phyloP scores from a whole-genome alignment of 53 echinoderm and acorn worm species.

The Pentamera pediparva region DNA sequence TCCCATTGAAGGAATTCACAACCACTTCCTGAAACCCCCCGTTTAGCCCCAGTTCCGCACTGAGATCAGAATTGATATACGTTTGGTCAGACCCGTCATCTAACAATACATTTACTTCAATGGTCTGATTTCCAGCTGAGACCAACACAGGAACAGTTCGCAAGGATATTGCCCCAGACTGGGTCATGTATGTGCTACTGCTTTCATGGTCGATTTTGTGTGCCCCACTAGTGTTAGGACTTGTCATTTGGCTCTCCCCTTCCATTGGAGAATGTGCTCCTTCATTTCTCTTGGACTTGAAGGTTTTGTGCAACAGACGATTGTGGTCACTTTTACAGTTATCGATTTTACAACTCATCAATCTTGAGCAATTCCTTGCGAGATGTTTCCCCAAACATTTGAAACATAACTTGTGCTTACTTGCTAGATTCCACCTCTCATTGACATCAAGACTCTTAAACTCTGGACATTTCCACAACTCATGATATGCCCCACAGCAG shows the following conservation, averaged over 20 bases:
- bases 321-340: background rate
- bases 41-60: background rate
- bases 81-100: constrained; percentile 29
- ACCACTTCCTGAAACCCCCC: background rate
- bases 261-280: no score
- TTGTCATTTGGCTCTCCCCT: no score
- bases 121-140: background rate
- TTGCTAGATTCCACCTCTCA: background rate
- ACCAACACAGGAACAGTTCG: constrained; percentile 11
- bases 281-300: no score
- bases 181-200: no score
- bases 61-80: constrained; percentile 3
- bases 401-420: background rate
- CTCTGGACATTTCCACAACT: constrained; percentile 1
- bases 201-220: background rate
- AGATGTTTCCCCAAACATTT: constrained; percentile 8
- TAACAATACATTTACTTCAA: constrained; percentile 16
- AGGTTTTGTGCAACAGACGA: constrained; percentile 4
- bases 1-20: background rate
- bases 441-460: background rate
- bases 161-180: no score
- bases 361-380: background rate
- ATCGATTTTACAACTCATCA: background rate
- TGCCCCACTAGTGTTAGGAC: background rate
- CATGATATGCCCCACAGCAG: no score